These are phyloP conservation scores for Sinella curviseta DNA, from an alignment of 1,140 invertebrate species.

Conservation along the genomic window DNA sequence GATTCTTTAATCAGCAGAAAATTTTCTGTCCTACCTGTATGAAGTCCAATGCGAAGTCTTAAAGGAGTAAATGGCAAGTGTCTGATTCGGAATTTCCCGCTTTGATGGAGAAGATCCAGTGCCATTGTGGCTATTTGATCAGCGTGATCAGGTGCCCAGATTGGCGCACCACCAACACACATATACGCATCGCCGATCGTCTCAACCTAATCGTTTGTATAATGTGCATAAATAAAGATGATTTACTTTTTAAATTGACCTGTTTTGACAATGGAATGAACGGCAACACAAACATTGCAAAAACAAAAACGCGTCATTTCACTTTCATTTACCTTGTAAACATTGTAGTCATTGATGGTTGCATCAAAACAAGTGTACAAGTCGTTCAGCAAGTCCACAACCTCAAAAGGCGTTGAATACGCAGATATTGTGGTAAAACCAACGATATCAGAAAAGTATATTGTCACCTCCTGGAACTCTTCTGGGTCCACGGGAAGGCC, in stretches of 20 bases:
- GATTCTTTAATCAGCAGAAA: no score
- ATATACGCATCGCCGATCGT: constrained; percentile 95
- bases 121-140: constrained; percentile 85
- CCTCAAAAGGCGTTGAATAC: constrained; percentile 80
- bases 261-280: no score
- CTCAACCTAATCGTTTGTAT: constrained; percentile 58
- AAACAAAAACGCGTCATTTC: neutral
- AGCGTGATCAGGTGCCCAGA: constrained; percentile 78
- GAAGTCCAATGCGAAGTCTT: constrained; percentile 76
- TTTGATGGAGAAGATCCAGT: constrained; percentile 78
- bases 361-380: constrained; percentile 91
- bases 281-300: constrained; percentile 43
- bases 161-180: constrained; percentile 85
- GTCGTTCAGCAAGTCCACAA: constrained; percentile 88
- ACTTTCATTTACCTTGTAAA: constrained; percentile 84
- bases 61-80: constrained; percentile 79
- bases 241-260: no score
- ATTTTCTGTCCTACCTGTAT: constrained; percentile 72
- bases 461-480: constrained; percentile 84
- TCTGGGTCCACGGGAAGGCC: constrained; percentile 84
- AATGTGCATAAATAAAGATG: constrained; percentile 50
- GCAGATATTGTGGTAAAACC: constrained; percentile 94
- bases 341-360: constrained; percentile 87
- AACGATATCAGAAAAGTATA: constrained; percentile 92
- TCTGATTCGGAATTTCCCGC: constrained; percentile 78